Base-by-base conservation (phyloP, 2,113 vertebrate species). In the Labeo catla region DNA sequence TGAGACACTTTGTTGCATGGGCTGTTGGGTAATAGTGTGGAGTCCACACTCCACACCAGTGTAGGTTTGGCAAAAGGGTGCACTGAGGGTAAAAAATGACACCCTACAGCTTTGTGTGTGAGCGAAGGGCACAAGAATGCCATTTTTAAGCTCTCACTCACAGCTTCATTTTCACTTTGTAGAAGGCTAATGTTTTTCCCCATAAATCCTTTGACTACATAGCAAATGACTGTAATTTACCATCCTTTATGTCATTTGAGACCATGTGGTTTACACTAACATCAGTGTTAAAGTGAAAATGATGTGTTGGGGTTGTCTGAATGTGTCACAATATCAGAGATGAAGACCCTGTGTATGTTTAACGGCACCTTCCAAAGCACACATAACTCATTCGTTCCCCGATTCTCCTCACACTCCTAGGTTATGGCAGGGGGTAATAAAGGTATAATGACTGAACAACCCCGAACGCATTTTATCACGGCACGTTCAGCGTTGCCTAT, bases 371-470 rank as follows among this genome's bases (percentile, higher is more conserved):
- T 61, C 80, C 74, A 73, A 81, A 88, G 76, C 59, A 79, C 79
- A 84, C 72, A 87, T 82, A 90, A 91, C 87, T 28, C 81, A 82
- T 80, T 89, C 87, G 87, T 72, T 57, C 34, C 45, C 12, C 15
- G n/a, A 5, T 70, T 87, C 93, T 92, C 92, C 91, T 87, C 82
- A 43, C 76, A 80, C 78, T 66, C 63, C 86, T 86, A 68, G 80
- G 80, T 73, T 52, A 73, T 47, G 85, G 66, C 89, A 94, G 93
- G 93, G 92, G 89, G 93, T 83, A 90, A 94, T 95, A 96, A 95
- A 96, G 94, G 88, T 92, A 93, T 93, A 94, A 95, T 92, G 95
- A 94, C 84, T 93, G 95, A 93, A 93, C 95, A 94, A 95, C 94
- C 94, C 94, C 89, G 94, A 94, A 94, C 94, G 91, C 94, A 93